phyloP scores from a whole-genome alignment of 2,888 invertebrate species.

The Scelioninae gen. 2 region DNA sequence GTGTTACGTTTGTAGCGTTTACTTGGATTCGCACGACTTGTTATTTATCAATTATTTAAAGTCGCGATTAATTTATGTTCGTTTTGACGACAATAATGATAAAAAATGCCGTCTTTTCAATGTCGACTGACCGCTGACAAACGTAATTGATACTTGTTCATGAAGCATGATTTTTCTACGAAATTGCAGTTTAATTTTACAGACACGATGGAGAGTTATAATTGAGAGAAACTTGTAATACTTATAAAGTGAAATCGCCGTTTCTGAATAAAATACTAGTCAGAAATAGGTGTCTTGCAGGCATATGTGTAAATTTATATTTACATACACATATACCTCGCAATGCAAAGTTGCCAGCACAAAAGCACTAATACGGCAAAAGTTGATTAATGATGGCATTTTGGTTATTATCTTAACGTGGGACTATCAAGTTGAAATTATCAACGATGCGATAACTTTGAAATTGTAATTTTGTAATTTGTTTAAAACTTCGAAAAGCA shows the following conservation, averaged over 20 bases:
- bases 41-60: too few relatives aligned
- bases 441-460: constrained; percentile 5
- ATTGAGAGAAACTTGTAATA: constrained; percentile 9
- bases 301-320: neutral
- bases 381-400: constrained; percentile 6
- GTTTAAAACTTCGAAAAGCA: too few relatives aligned
- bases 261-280: constrained; percentile 18
- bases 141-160: neutral
- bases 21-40: too few relatives aligned
- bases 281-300: neutral
- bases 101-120: too few relatives aligned
- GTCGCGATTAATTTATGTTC: too few relatives aligned
- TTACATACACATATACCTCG: too few relatives aligned
- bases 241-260: constrained; percentile 20
- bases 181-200: neutral
- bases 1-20: too few relatives aligned
- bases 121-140: neutral
- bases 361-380: neutral
- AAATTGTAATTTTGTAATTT: neutral
- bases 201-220: neutral
- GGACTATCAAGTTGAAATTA: neutral
- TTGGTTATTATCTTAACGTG: neutral
- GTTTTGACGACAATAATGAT: too few relatives aligned
- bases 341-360: too few relatives aligned
- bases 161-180: neutral